phyloP scores from a whole-genome alignment of 2,113 vertebrate species.

The Rhinolophus ferrumequinum region DNA sequence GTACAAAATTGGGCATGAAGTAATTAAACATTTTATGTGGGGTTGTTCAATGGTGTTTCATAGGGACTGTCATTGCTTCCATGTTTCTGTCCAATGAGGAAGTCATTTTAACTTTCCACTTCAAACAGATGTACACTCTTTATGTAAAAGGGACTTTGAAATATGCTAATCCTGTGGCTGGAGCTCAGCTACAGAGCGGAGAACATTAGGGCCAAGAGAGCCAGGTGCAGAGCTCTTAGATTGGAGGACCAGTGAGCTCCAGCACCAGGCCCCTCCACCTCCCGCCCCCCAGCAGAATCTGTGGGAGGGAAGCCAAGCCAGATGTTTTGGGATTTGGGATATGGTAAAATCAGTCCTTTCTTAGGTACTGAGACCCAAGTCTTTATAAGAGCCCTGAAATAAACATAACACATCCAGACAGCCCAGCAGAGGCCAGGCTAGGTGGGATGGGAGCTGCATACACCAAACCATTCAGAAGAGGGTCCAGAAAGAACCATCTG shows the following conservation, averaged over 20 bases:
- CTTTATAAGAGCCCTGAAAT: neutral
- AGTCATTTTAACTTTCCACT: neutral
- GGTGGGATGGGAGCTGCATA: neutral
- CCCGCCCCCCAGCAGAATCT: too few relatives aligned
- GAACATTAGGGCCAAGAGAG: neutral
- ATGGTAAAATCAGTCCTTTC: neutral
- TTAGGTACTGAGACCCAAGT: neutral
- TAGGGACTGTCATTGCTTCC: neutral
- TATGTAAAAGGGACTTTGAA: neutral
- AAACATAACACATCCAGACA: neutral
- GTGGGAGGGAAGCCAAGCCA: neutral
- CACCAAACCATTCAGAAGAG: neutral
- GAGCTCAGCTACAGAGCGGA: constrained; percentile 3
- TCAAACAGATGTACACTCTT: constrained; percentile 3
- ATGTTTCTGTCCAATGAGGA: neutral
- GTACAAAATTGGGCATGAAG: neutral
- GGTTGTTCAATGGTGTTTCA: neutral
- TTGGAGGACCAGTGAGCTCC: neutral
- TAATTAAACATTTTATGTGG: neutral
- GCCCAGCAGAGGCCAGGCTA: neutral
- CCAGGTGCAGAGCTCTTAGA: neutral
- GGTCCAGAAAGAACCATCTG: neutral
- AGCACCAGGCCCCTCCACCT: too few relatives aligned
- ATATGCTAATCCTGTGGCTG: neutral
- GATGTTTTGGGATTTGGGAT: neutral